Conservation (phyloP, 1,140 invertebrate genomes). For the Achatina immaculata region DNA sequence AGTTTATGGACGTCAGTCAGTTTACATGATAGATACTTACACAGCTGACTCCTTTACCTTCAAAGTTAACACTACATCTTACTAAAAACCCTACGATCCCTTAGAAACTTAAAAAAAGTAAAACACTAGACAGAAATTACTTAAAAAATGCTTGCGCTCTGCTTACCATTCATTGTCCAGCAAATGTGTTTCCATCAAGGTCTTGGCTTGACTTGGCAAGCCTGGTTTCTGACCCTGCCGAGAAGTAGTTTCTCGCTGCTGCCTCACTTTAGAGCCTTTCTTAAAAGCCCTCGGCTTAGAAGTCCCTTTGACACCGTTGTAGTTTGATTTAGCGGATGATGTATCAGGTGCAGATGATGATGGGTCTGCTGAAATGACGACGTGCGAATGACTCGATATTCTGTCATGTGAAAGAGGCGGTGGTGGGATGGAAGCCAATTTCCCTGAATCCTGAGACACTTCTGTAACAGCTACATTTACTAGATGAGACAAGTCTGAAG, state of each 20-base stretch:
- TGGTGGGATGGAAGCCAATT: not conserved
- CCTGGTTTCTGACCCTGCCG: not conserved
- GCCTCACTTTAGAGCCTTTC: not conserved
- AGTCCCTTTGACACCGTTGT: not conserved
- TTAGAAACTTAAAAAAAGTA: no score
- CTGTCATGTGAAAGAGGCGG: not conserved
- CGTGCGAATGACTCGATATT: not conserved
- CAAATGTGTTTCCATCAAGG: not conserved
- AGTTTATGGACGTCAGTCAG: no score
- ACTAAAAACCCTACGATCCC: no score
- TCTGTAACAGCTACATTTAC: not conserved
- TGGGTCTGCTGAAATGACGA: not conserved
- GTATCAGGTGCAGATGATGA: not conserved
- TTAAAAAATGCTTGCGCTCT: no score
- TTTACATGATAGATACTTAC: no score
- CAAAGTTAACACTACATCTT: no score
- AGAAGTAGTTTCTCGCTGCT: not conserved
- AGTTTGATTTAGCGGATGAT: not conserved
- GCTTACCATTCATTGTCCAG: conserved; percentile 3
- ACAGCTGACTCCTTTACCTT: no score
- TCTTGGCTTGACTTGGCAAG: not conserved
- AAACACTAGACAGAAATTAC: no score
- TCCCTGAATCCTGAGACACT: not conserved
- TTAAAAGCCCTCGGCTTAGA: not conserved
- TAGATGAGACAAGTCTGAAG: not conserved